Base-by-base conservation (phyloP, 2,888 invertebrate genomes). In the Listrodromus nycthemerus region DNA sequence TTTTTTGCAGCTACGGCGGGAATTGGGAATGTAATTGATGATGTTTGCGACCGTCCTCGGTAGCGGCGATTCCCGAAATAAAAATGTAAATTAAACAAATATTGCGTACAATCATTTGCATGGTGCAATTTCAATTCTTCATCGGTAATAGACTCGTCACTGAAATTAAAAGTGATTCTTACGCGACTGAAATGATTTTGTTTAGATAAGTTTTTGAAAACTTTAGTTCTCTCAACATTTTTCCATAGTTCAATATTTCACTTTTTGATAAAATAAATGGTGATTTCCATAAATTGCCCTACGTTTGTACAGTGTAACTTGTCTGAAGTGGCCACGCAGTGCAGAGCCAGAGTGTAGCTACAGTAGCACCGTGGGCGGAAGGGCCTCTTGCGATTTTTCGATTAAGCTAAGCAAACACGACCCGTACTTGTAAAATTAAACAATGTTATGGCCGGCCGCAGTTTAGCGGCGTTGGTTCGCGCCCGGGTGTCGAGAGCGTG, bases 311-410 rank as follows among this genome's bases (percentile, higher is more conserved):
- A 21, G 16, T 30, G 58, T n/a, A 61, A 61, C 61, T 30, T 30
- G 30, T 61, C 1, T 30, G 30, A 24, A 27, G 61, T 61, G 30
- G 50, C 61, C 2, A 27, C 19, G 16, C 24, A 19, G 48, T 63
- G 45, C 45, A 33, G n/a, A n/a, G 27, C 61, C 1, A 30, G 61
- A 61, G 61, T 55, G 37, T 73, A 74, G 73, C 73, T 30, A 27
- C 30, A 30, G 45, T 24, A 16, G 33, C 24, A 16, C n/a, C 30
- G 63, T 19, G 16, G 58, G 70, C 33, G 73, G 76, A 78, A 52
- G 70, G 76, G 79, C 80, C 84, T 90, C 89, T 90, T 89, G 88
- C 87, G 86, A 89, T 91, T 90, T 90, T 91, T 91, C 90, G 89
- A 90, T 91, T 90, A 90, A 86, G 86, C 87, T 87, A 85, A 63